phyloP scores from a whole-genome alignment of 2,113 vertebrate species.

The Phylloscopus whistleri region DNA sequence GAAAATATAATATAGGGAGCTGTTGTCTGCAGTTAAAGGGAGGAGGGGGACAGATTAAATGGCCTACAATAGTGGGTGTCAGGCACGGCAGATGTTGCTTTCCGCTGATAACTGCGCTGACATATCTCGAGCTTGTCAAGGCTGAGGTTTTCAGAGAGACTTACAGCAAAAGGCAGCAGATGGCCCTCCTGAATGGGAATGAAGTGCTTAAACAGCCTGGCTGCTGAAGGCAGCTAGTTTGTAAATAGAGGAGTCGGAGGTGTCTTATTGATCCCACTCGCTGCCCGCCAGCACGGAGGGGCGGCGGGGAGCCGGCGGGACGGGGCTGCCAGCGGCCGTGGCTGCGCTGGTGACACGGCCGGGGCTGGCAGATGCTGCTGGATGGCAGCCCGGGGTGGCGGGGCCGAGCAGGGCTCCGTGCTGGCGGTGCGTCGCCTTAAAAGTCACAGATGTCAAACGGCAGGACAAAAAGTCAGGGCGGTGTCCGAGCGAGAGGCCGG shows the following conservation, averaged over 20 bases:
- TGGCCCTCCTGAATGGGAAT: slow-evolving; percentile 84
- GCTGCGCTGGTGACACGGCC: not conserved
- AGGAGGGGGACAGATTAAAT: slow-evolving; percentile 96
- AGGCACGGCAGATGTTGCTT: slow-evolving; percentile 98
- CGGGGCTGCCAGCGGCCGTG: not conserved
- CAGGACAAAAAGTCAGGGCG: slow-evolving; percentile 14
- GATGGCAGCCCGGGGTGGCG: not conserved
- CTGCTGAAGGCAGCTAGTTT: slow-evolving; percentile 79
- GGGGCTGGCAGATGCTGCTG: slow-evolving; percentile 26
- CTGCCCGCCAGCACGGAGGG: slow-evolving; percentile 54
- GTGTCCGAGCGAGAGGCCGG: not conserved
- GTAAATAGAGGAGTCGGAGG: slow-evolving; percentile 81
- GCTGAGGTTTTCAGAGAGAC: slow-evolving; percentile 86
- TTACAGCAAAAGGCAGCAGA: slow-evolving; percentile 88
- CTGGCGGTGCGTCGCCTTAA: not conserved
- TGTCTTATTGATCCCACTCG: slow-evolving; percentile 80
- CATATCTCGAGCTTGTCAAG: slow-evolving; percentile 96
- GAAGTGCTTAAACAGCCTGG: slow-evolving; percentile 86
- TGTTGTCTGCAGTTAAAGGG: slow-evolving; percentile 93
- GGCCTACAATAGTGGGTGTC: slow-evolving; percentile 96
- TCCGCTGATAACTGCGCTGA: slow-evolving; percentile 92
- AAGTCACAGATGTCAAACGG: slow-evolving; percentile 44
- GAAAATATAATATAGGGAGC: slow-evolving; percentile 99
- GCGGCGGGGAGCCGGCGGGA: slow-evolving; percentile 66
- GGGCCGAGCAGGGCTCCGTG: not conserved